Evolutionary conservation across 2,888 invertebrate genomes (phyloP).

Genomic region (Listrodromus nycthemerus): DNA sequence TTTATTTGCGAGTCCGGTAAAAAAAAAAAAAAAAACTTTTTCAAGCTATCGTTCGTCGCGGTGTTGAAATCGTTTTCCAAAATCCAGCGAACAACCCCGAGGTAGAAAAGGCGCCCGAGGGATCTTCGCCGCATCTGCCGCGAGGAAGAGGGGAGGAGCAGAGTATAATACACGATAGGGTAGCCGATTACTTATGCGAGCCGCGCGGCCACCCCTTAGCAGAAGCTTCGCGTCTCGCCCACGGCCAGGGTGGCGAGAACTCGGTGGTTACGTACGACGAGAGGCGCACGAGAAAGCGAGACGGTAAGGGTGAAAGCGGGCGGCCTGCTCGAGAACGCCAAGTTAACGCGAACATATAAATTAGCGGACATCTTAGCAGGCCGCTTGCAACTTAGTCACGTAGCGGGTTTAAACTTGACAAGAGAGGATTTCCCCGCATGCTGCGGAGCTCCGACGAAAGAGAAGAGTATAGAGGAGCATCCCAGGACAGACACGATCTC

Average conservation of each 20-base stretch:
- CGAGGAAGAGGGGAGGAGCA: slow-evolving; percentile 7
- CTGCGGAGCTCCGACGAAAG: slow-evolving; percentile 20
- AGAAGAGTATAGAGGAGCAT: slow-evolving; percentile 37
- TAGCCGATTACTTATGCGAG: slow-evolving; percentile 83
- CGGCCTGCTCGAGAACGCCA: slow-evolving; percentile 70
- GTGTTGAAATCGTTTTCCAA: slow-evolving; percentile 43
- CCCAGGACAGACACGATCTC: slow-evolving; percentile 26
- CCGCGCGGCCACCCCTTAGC: slow-evolving; percentile 80
- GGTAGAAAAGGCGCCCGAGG: slow-evolving; percentile 71
- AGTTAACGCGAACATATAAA: slow-evolving; percentile 84
- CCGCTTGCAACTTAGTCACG: slow-evolving; percentile 84
- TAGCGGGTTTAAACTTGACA: slow-evolving; percentile 84
- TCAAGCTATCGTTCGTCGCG: slow-evolving; percentile 6
- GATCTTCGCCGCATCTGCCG: slow-evolving; percentile 82
- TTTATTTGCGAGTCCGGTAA: neutral
- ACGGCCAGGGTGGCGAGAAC: slow-evolving; percentile 27
- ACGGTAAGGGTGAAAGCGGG: slow-evolving; percentile 69
- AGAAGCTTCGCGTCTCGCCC: slow-evolving; percentile 77
- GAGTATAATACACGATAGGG: slow-evolving; percentile 75
- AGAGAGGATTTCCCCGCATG: slow-evolving; percentile 78
- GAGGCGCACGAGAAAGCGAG: slow-evolving; percentile 67
- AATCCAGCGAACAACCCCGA: slow-evolving; percentile 57
- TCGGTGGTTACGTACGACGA: slow-evolving; percentile 55
- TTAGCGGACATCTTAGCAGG: slow-evolving; percentile 84
- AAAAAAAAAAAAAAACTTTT: too few relatives aligned